phyloP scores from a whole-genome alignment of 2,113 vertebrate species.

The Pteruthius melanotis region DNA sequence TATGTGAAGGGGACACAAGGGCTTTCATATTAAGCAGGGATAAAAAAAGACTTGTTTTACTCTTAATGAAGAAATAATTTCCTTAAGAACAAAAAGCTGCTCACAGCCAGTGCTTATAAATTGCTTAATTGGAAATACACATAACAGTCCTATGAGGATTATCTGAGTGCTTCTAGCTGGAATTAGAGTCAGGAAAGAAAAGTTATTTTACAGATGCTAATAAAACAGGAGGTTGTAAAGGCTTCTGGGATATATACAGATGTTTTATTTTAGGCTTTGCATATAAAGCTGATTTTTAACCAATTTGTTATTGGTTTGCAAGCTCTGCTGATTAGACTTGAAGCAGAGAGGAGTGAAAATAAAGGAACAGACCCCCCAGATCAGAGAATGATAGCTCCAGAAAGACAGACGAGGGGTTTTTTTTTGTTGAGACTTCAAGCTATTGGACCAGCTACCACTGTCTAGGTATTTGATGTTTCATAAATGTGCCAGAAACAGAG shows the following conservation, averaged over 20 bases:
- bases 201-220: slow-evolving; percentile 56
- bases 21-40: slow-evolving; percentile 39
- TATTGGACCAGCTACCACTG: not conserved
- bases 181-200: slow-evolving; percentile 60
- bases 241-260: slow-evolving; percentile 47
- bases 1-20: slow-evolving; percentile 26
- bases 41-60: slow-evolving; percentile 46
- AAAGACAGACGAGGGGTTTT: not conserved
- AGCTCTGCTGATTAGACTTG: not conserved
- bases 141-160: slow-evolving; percentile 53
- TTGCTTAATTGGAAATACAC: slow-evolving; percentile 67
- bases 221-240: slow-evolving; percentile 37
- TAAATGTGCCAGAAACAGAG: not conserved
- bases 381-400: not conserved
- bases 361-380: not conserved
- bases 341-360: not conserved
- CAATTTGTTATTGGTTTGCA: not conserved
- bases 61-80: slow-evolving; percentile 65
- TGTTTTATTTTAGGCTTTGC: slow-evolving; percentile 30
- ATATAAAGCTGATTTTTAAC: slow-evolving; percentile 27
- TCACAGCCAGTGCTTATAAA: slow-evolving; percentile 58
- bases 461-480: not conserved
- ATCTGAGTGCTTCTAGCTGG: slow-evolving; percentile 54
- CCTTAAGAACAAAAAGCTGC: slow-evolving; percentile 62
- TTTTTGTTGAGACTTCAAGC: not conserved